phyloP scores from a whole-genome alignment of 1,140 invertebrate species.

The Proales similis region DNA sequence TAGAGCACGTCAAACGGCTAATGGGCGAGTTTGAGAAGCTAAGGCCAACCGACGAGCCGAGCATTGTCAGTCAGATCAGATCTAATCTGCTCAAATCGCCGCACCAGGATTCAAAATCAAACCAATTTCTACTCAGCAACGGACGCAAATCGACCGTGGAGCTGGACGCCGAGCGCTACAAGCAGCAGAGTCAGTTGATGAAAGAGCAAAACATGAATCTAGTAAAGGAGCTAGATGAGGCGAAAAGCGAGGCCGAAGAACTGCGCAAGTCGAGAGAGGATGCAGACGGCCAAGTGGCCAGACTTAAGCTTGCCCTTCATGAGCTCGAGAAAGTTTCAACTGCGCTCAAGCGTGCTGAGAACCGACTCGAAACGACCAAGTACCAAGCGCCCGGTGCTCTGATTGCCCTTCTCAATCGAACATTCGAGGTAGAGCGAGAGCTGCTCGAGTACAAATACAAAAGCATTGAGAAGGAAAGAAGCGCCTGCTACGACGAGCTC shows the following conservation, averaged over 20 bases:
- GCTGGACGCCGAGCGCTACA: neutral
- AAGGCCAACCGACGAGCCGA: slow-evolving; percentile 4
- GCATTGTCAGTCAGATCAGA: slow-evolving; percentile 19
- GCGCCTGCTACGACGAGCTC: slow-evolving; percentile 18
- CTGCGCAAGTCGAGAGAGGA: slow-evolving; percentile 7
- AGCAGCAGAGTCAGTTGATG: slow-evolving; percentile 9
- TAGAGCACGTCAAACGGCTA: slow-evolving; percentile 6
- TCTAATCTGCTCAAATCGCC: neutral
- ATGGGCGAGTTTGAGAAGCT: slow-evolving; percentile 27
- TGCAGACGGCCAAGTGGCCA: slow-evolving; percentile 23
- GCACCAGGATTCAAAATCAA: neutral
- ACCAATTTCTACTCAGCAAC: neutral
- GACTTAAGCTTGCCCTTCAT: slow-evolving; percentile 26
- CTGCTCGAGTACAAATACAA: slow-evolving; percentile 28
- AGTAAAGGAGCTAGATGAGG: slow-evolving; percentile 11
- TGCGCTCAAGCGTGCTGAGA: slow-evolving; percentile 18
- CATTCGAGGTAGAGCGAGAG: slow-evolving; percentile 25
- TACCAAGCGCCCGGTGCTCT: slow-evolving; percentile 24
- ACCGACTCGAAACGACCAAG: slow-evolving; percentile 7
- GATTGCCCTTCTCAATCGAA: slow-evolving; percentile 23
- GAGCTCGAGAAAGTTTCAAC: slow-evolving; percentile 28
- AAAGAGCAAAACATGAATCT: slow-evolving; percentile 7
- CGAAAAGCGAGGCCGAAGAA: slow-evolving; percentile 19
- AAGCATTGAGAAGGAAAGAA: slow-evolving; percentile 25
- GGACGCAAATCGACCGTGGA: neutral